phyloP scores from a whole-genome alignment of 2,113 vertebrate species.

The Taurulus bubalis region DNA sequence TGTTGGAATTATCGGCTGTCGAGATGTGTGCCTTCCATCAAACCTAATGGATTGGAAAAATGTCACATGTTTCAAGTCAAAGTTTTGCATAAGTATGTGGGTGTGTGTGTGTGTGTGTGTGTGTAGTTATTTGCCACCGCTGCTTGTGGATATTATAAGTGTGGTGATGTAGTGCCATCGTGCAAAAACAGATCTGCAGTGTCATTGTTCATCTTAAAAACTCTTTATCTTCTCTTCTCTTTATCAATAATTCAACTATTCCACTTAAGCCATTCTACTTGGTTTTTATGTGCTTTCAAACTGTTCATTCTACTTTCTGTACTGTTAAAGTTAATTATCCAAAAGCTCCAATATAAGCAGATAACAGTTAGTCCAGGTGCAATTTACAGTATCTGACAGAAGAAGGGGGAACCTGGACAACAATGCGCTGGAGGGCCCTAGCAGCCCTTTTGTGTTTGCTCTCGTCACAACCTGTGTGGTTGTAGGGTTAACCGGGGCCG shows the following conservation, averaged over 20 bases:
- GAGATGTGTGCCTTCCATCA: neutral
- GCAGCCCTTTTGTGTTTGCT: slow-evolving; percentile 45
- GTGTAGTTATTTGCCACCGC: neutral
- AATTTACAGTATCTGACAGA: slow-evolving; percentile 22
- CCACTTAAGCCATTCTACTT: neutral
- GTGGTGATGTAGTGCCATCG: neutral
- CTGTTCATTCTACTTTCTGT: neutral
- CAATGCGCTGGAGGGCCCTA: slow-evolving; percentile 22
- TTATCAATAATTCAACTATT: neutral
- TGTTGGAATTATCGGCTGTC: neutral
- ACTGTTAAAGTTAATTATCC: neutral
- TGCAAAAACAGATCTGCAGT: neutral
- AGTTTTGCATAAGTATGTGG: neutral
- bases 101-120: neutral
- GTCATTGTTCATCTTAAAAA: slow-evolving; percentile 2
- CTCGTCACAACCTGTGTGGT: slow-evolving; percentile 51
- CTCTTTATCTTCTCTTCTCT: neutral
- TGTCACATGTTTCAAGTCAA: neutral
- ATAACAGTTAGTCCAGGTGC: neutral
- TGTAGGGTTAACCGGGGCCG: slow-evolving; percentile 44
- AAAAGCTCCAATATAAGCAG: neutral
- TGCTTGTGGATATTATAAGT: slow-evolving; percentile 1
- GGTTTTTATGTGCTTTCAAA: neutral
- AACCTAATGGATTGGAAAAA: neutral
- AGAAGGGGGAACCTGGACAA: slow-evolving; percentile 17